Evolutionary conservation across 2,113 vertebrate genomes (phyloP), one percentile per base, ranked within the genome.

Genomic region (Verasper variegatus): DNA sequence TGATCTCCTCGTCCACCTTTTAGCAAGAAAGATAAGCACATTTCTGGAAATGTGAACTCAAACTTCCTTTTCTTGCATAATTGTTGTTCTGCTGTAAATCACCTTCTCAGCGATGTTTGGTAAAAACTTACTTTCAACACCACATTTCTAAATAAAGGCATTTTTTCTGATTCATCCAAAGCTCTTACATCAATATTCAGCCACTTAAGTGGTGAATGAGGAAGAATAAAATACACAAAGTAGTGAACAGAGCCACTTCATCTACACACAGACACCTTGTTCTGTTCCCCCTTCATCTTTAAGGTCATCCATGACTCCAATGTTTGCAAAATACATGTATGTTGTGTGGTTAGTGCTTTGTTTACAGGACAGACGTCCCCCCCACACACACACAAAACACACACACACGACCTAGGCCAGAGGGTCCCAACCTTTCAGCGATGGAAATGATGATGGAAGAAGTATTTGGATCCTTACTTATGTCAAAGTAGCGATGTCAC

Each of bases 241-340:
- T 9, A 20, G 51, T 47, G 31, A 68, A 42, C 0, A 17, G 18
- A 31, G 31, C 31, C 31, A 4, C 45, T 62, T 47, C 27, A 2
- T 37, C 18, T 21, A 12, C 15, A 24, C 20, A 0, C 26, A 6
- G 23, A 24, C 24, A 42, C 40, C 5, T 21, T 5, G 27, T 17
- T 60, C 31, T 20, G 3, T 8, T n/a, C 3, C 5, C 17, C 3
- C 17, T 21, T 37, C 51, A 35, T 12, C 37, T 59, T 8, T 21
- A 5, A 57, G 27, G 63, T 68, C 10, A 27, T 0, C 47, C 42
- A 3, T 54, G 51, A 52, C 51, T n/a, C 20, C 27, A 6, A 2
- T 70, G 70, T 83, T 78, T 74, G 12, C 42, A 69, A 35, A 78
- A 69, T 35, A 63, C 0, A 24, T 42, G 11, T 13, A 42, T 42